These are phyloP conservation scores for Folsomia candida DNA, from an alignment of 2,888 invertebrate genomes.

Conservation along the genomic window DNA sequence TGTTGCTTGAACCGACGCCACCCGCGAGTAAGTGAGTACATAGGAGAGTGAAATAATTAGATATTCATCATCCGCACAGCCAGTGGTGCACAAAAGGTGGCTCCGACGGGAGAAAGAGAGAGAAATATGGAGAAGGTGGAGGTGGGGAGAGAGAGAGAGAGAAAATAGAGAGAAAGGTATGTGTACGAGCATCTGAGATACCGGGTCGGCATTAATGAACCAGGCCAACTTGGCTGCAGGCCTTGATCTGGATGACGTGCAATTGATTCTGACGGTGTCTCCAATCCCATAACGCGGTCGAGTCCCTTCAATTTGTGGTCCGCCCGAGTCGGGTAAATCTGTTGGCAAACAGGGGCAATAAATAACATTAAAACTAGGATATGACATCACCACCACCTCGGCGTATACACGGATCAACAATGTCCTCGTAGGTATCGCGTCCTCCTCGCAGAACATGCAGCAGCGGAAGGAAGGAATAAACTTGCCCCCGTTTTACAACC, in stretches of 20 bases:
- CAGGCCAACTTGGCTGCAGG: conserved; percentile 79
- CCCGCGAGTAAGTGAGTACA: no score
- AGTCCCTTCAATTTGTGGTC: conserved; percentile 77
- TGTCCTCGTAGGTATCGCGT: no score
- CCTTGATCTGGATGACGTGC: conserved; percentile 77
- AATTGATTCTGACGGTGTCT: conserved; percentile 77
- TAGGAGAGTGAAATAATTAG: no score
- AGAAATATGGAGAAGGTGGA: not conserved
- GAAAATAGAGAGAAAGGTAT: not conserved
- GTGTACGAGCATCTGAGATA: conserved; percentile 45
- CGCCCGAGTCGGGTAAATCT: conserved; percentile 73
- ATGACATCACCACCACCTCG: conserved; percentile 11
- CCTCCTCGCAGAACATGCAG: no score
- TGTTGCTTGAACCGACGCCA: no score
- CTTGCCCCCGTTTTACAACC: no score
- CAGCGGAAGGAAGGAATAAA: no score
- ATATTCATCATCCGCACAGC: no score
- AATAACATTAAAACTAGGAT: no score
- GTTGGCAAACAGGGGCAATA: no score
- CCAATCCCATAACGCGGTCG: conserved; percentile 77
- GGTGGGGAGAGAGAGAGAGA: not conserved
- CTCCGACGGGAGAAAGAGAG: not conserved
- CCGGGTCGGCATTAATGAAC: conserved; percentile 82
- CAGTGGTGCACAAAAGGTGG: not conserved
- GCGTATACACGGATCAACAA: not conserved